phyloP scores from a whole-genome alignment of 2,888 invertebrate species.

The Drosophila ustulata region DNA sequence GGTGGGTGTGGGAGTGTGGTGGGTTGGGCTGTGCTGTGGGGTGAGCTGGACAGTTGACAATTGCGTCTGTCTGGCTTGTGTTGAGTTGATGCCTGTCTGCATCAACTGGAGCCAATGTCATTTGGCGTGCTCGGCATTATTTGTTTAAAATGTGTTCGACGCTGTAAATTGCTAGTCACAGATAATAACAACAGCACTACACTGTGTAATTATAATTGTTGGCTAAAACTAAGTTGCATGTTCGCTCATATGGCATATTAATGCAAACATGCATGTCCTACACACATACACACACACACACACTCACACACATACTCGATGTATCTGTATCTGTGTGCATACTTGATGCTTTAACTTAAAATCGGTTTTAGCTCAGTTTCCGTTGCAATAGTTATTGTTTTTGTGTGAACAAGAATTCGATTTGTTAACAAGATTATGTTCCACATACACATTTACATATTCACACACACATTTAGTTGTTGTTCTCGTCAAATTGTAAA shows the following conservation, averaged over 20 bases:
- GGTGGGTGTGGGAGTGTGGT: constrained; percentile 18
- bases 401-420: constrained; percentile 85
- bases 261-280: constrained; percentile 5
- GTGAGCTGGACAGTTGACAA: constrained; percentile 16
- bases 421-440: constrained; percentile 85
- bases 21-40: neutral
- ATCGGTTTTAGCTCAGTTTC: constrained; percentile 12
- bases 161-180: constrained; percentile 76
- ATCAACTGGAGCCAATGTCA: constrained; percentile 66
- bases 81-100: constrained; percentile 42
- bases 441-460: constrained; percentile 31
- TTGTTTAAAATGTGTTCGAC: constrained; percentile 76
- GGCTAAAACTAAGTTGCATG: constrained; percentile 72
- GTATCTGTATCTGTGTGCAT: neutral
- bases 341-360: constrained; percentile 9
- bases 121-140: constrained; percentile 74
- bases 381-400: constrained; percentile 47
- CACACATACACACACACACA: neutral
- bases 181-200: constrained; percentile 65
- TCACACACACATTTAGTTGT: constrained; percentile 57
- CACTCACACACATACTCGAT: neutral
- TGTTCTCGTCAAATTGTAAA: constrained; percentile 65
- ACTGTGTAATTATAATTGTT: constrained; percentile 59
- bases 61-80: constrained; percentile 5
- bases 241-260: constrained; percentile 32